A percentile compares a stretch with the other conserved stretches of the same genome.
Conservation (phyloP, 2,888 invertebrate genomes). For the Oscheius sp. region DNA sequence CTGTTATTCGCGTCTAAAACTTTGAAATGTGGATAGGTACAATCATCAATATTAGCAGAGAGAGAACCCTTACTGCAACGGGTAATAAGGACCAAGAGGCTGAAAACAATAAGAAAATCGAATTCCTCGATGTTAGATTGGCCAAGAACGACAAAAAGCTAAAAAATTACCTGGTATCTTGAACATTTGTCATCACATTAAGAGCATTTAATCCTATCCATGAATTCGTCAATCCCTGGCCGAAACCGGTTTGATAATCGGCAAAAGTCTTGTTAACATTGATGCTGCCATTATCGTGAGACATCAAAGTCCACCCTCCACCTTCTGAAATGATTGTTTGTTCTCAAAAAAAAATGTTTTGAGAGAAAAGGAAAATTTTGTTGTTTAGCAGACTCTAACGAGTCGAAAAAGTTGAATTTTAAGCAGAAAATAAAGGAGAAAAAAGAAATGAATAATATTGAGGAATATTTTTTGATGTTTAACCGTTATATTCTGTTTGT, state of each 20-base stretch:
- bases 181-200: conserved; percentile 41
- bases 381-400: too few species aligned
- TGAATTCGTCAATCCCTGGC: conserved; percentile 34
- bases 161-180: conserved; percentile 41
- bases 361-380: too few species aligned
- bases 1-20: conserved; percentile 39
- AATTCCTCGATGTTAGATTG: too few species aligned
- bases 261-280: conserved; percentile 37
- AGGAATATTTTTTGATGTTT: too few species aligned
- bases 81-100: conserved; percentile 45
- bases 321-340: too few species aligned
- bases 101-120: conserved; percentile 10
- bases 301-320: conserved; percentile 59
- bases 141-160: too few species aligned
- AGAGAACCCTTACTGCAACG: conserved; percentile 40
- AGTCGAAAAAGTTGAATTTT: too few species aligned
- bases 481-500: too few species aligned
- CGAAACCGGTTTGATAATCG: conserved; percentile 42
- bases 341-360: too few species aligned
- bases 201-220: conserved; percentile 57
- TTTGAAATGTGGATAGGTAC: conserved; percentile 47
- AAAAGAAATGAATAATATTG: too few species aligned
- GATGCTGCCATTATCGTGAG: conserved; percentile 32
- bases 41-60: conserved; percentile 41
- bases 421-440: too few species aligned